Evolutionary conservation across 1,140 invertebrate species (phyloP).

Genomic region (Cardiocondyla obscurior): DNA sequence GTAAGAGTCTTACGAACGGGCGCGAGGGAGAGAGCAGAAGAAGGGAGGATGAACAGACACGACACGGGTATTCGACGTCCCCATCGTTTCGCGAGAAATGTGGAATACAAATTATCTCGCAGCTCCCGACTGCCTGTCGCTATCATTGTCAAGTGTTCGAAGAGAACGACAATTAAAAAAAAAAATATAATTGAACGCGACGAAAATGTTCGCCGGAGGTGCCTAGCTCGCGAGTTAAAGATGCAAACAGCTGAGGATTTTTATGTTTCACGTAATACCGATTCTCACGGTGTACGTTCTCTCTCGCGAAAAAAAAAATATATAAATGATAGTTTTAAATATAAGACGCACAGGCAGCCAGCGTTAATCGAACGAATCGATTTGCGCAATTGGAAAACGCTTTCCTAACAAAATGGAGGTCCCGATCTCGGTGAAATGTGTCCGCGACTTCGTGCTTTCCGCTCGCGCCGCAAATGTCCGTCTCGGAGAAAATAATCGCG

Average conservation of each 20-base stretch:
- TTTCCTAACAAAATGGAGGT: neutral
- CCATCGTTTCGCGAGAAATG: slow-evolving; percentile 77
- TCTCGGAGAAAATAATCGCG: slow-evolving; percentile 54
- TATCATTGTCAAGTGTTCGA: slow-evolving; percentile 58
- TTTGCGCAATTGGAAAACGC: neutral
- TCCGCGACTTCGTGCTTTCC: neutral
- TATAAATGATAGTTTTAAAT: neutral
- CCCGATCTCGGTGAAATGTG: neutral
- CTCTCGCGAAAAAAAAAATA: neutral
- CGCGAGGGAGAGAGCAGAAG: neutral
- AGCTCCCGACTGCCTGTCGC: slow-evolving; percentile 60
- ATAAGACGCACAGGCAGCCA: neutral
- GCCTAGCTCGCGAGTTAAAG: neutral
- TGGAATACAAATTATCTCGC: slow-evolving; percentile 81
- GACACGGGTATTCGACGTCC: slow-evolving; percentile 74
- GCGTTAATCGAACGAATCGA: neutral
- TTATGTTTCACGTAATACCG: neutral
- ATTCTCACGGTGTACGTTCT: neutral
- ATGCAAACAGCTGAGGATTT: neutral
- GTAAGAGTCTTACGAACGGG: slow-evolving; percentile 59
- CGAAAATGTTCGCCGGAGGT: neutral
- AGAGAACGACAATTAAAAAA: slow-evolving; percentile 77
- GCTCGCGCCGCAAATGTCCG: slow-evolving; percentile 14
- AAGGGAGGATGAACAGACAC: slow-evolving; percentile 57
- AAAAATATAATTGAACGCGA: slow-evolving; percentile 64